Evolutionary conservation across 2,797 vertebrate species (phyloP).

Genomic region (Dermochelys coriacea): DNA sequence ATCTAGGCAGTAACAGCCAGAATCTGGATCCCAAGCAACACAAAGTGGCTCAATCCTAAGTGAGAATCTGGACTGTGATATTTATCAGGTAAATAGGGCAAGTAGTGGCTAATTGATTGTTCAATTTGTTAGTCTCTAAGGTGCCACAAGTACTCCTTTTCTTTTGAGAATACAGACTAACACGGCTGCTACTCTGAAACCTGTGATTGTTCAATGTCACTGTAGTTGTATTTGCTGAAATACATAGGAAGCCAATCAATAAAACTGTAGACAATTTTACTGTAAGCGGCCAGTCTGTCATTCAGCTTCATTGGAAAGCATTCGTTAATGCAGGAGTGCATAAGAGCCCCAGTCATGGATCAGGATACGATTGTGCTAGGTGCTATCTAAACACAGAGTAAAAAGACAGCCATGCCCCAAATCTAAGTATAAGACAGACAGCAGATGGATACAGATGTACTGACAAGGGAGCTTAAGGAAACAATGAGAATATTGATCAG

Average conservation of each 20-base stretch:
- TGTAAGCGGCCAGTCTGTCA: neutral
- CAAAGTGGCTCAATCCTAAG: neutral
- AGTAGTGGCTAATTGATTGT: neutral
- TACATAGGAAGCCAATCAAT: neutral
- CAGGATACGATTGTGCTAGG: neutral
- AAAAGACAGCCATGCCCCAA: neutral
- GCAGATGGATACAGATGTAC: neutral
- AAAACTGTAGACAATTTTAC: neutral
- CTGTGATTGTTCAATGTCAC: neutral
- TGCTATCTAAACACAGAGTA: neutral
- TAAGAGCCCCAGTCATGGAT: neutral
- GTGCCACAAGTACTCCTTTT: no score
- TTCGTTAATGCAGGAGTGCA: neutral
- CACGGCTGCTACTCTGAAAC: no score
- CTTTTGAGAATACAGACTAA: no score
- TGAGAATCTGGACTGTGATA: neutral
- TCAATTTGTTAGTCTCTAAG: no score
- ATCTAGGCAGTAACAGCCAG: neutral
- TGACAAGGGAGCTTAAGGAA: neutral
- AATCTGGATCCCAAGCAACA: neutral
- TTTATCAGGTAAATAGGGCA: neutral
- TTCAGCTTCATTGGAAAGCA: neutral
- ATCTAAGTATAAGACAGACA: neutral
- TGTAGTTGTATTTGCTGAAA: neutral
- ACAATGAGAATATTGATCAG: neutral